Percentiles rank a stretch among this genome's conserved stretches.
phyloP scores from a whole-genome alignment of 2,888 invertebrate species.

The Pachliopta kotzebuea region DNA sequence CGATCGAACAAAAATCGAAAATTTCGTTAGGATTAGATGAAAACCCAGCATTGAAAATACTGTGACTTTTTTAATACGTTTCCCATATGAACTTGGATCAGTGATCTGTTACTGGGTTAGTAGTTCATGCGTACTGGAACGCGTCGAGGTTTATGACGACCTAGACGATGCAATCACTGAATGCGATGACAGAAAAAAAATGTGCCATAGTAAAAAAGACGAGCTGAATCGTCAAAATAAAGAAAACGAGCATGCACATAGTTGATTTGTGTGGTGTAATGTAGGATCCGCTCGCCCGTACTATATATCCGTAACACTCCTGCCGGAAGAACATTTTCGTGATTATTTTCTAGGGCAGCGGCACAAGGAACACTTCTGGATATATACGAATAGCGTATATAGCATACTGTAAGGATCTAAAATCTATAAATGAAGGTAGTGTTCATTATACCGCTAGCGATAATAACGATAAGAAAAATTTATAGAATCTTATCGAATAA shows the following conservation, averaged over 20 bases:
- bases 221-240: slow-evolving; percentile 49
- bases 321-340: slow-evolving; percentile 61
- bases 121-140: slow-evolving; percentile 5
- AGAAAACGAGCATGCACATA: slow-evolving; percentile 63
- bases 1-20: background rate
- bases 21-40: background rate
- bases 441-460: slow-evolving; percentile 51
- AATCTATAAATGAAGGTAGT: slow-evolving; percentile 31
- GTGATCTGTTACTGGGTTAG: background rate
- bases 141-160: slow-evolving; percentile 40
- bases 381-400: background rate
- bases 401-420: slow-evolving; percentile 4
- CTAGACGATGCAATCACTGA: slow-evolving; percentile 78
- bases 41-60: background rate
- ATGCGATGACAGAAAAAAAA: slow-evolving; percentile 65
- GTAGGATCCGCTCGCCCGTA: slow-evolving; percentile 75
- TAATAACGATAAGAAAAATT: slow-evolving; percentile 46
- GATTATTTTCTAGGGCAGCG: slow-evolving; percentile 51
- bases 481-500: slow-evolving; percentile 48
- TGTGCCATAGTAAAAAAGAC: slow-evolving; percentile 63
- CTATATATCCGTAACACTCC: slow-evolving; percentile 66
- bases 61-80: background rate
- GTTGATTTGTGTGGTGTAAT: slow-evolving; percentile 47
- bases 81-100: background rate
- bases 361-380: slow-evolving; percentile 48